A percentile compares a stretch with the other conserved stretches of the same genome.
Evolutionary conservation across 2,888 invertebrate species (phyloP).

Genomic region (Drosophila affinis): DNA sequence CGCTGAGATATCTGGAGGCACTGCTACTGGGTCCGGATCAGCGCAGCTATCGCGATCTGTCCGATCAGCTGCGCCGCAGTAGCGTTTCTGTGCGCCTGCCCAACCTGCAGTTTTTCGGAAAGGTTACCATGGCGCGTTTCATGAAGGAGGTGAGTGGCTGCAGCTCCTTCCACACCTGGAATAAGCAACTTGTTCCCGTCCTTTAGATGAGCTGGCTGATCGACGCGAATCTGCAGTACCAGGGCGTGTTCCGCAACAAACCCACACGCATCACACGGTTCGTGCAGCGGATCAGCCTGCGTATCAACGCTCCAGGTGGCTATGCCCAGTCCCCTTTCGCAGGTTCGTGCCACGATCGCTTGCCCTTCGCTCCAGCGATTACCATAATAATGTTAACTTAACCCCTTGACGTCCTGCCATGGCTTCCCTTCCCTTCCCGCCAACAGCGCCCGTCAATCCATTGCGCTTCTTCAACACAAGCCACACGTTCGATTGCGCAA

Average conservation of each 20-base stretch:
- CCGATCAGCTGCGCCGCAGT: neutral
- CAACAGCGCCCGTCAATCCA: conserved; percentile 4
- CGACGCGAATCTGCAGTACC: neutral
- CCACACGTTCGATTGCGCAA: conserved; percentile 13
- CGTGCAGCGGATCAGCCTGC: conserved; percentile 16
- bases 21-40: neutral
- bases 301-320: neutral
- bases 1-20: neutral
- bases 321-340: neutral
- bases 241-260: neutral
- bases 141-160: conserved; percentile 1
- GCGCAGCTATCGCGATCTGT: neutral
- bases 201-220: conserved; percentile 10
- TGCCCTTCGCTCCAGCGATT: conserved; percentile 9
- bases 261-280: neutral
- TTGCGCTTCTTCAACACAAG: conserved; percentile 5
- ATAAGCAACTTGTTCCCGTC: no score
- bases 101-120: conserved; percentile 5
- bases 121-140: neutral
- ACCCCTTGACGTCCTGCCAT: neutral
- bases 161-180: no score
- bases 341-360: neutral
- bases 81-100: conserved; percentile 11
- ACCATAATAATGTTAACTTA: conserved; percentile 16
- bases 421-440: neutral